Evolutionary conservation across 2,113 vertebrate genomes (phyloP), one percentile per base, ranked within the genome.

Genomic region (Scophthalmus maximus): DNA sequence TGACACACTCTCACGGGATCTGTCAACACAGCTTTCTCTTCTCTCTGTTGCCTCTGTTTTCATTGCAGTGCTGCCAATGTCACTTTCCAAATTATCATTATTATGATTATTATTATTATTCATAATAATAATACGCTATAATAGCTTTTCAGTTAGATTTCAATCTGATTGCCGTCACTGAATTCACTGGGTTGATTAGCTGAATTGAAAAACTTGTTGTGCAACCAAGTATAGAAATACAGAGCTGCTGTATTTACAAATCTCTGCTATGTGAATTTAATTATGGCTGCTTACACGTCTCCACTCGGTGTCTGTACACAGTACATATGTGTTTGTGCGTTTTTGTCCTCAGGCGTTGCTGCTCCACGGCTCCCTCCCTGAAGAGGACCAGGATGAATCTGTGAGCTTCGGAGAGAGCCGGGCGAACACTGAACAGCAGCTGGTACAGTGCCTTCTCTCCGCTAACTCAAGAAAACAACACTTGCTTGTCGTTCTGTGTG

Each of bases 361-460:
- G 73, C 95, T 99, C 74, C 95, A 95, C 7, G 97, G 97, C 2
- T 97, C 95, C 34, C 92, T 98, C 76, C 97, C 97, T 1, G 97
- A 98, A 83, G 97, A 99, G 20, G 96, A 98, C 82, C 96, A 97
- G 86, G 95, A 95, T 44, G 94, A 92, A 4, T 92, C 95, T 5
- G 89, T 95, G 88, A 93, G 92, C 62, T 95, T 96, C 14, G 92
- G 90, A 61, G 96, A 98, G 57, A 94, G 57, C 65, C 93, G 94
- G 70, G 92, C 93, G 20, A 95, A 93, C 73, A 88, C 95, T 0
- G 96, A 98, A 53, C 96, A 98, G 81, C 97, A 98, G 82, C 90
- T 99, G 96, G 97, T 99, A 91, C 73, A 38, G 60, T 47, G 51
- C 53, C 76, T 49, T 53, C 76, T 78, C 64, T 76, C 78, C 56